A percentile compares a stretch with the other conserved stretches of the same genome.
Evolutionary conservation across 2,888 invertebrate genomes (phyloP).

Genomic region (Amiota communis): DNA sequence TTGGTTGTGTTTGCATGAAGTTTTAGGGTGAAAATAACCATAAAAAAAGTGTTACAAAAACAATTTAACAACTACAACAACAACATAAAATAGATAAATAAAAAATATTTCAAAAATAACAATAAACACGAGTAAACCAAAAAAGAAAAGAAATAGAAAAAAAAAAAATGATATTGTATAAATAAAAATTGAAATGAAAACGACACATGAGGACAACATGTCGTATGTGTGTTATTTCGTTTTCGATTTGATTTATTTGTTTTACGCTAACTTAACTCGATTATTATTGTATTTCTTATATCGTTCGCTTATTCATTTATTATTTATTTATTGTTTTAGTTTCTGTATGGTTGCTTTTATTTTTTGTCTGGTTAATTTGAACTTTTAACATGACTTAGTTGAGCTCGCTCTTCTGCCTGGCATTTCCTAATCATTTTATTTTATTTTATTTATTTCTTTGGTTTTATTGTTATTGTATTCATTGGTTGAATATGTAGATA

Average conservation of each 20-base stretch:
- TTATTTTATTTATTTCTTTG: not conserved
- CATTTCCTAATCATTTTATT: not conserved
- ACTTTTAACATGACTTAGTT: conserved; percentile 20
- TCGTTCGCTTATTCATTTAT: too few relatives aligned
- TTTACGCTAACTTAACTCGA: conserved; percentile 30
- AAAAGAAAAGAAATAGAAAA: conserved; percentile 39
- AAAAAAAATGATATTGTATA: conserved; percentile 33
- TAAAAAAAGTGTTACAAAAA: conserved; percentile 29
- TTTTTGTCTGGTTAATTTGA: conserved; percentile 20
- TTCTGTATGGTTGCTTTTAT: not conserved
- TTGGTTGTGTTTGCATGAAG: conserved; percentile 14
- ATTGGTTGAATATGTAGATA: too few relatives aligned
- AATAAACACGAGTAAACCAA: conserved; percentile 32
- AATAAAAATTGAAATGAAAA: conserved; percentile 7
- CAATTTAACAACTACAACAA: not conserved
- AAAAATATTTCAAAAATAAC: conserved; percentile 11
- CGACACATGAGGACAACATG: conserved; percentile 43
- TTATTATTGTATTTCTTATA: conserved; percentile 47
- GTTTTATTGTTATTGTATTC: not conserved
- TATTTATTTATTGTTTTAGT: not conserved
- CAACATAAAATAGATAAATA: conserved; percentile 12
- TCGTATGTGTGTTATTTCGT: conserved; percentile 54
- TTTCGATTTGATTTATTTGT: conserved; percentile 59
- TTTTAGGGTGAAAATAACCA: conserved; percentile 50
- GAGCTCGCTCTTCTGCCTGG: too few relatives aligned